Base-by-base conservation (phyloP, 2,888 invertebrate genomes). In the Cheiracanthium punctorium region DNA sequence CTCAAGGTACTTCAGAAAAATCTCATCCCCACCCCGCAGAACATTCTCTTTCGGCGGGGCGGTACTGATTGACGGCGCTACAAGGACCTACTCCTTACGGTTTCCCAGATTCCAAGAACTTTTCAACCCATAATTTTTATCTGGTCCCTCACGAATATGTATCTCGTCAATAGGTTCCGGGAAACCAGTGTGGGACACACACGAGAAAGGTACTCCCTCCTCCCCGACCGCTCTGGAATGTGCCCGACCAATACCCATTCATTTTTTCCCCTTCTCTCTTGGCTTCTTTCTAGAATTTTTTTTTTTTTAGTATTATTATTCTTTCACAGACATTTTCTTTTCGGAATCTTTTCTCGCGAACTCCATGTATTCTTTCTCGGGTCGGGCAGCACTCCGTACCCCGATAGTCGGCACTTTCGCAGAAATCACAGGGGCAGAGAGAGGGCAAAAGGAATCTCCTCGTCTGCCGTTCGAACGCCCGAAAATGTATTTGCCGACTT, bases 191-290 rank as follows among this genome's bases (percentile, higher is more conserved):
- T 58, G 24, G 24, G 58, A 24, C 58, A 24, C 58, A 58, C 58
- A 58, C 58, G 58, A 58, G 24, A 58, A 58, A 58, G 24, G 58
- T 20, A 24, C 20, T 24, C 24, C 58, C 24, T 24, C 24, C 24
- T 24, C 58, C 24, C 58, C 58, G 58, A 58, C 58, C 24, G 58
- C 58, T 58, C 58, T 58, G 58, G 58, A 58, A 58, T 58, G 58
- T 58, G 58, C 58, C 58, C 58, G 58, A 58, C 58, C 58, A 58
- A 58, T 58, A 24, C 4, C 58, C 58, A 58, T 58, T 58, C 58
- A 58, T 24, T 58, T 58, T 58, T 58, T 58, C 24, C 24, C 4
- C 12, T 24, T 58, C 2, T 24, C 17, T 24, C 58, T 24, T n/a
- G 4, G 4, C 12, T 24, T 58, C 17, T 58, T 58, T 58, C 37